A percentile compares a stretch with the other conserved stretches of the same genome.
These are phyloP conservation scores for Copsychus sechellarum DNA, from an alignment of 2,113 vertebrate species.

Conservation along the genomic window DNA sequence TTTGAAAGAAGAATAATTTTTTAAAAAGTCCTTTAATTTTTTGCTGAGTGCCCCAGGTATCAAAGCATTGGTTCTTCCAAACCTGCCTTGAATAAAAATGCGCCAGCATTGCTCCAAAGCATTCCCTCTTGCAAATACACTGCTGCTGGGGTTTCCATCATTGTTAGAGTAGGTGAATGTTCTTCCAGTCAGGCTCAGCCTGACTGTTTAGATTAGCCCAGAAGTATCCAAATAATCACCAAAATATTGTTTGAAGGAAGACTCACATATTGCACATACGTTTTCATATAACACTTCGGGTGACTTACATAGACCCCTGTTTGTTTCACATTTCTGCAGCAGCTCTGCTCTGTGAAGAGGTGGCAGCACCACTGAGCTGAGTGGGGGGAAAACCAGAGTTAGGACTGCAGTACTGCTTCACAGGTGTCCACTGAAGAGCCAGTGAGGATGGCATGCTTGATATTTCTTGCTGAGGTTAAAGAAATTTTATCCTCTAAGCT, in stretches of 20 bases:
- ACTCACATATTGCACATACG: background rate
- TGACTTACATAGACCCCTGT: background rate
- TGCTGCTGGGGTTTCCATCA: background rate
- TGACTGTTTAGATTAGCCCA: background rate
- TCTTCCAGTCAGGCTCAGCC: background rate
- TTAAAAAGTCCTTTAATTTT: conserved; percentile 56
- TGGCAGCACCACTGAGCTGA: background rate
- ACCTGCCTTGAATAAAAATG: conserved; percentile 9
- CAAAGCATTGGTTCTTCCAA: background rate
- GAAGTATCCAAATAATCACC: background rate
- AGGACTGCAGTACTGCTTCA: background rate
- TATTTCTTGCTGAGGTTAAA: background rate
- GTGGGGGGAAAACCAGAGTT: background rate
- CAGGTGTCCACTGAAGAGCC: background rate
- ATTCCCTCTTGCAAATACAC: background rate
- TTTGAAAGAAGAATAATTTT: conserved; percentile 39
- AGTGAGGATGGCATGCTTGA: accelerated
- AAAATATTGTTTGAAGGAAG: background rate
- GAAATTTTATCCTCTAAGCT: background rate
- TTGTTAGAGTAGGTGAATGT: background rate
- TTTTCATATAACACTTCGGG: background rate
- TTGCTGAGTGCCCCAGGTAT: conserved; percentile 42
- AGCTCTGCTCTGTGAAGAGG: background rate
- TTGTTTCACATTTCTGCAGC: background rate
- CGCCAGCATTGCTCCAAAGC: background rate